These are phyloP conservation scores for Poeciliopsis turneri DNA, from an alignment of 2,797 vertebrate genomes.

Conservation along the genomic window DNA sequence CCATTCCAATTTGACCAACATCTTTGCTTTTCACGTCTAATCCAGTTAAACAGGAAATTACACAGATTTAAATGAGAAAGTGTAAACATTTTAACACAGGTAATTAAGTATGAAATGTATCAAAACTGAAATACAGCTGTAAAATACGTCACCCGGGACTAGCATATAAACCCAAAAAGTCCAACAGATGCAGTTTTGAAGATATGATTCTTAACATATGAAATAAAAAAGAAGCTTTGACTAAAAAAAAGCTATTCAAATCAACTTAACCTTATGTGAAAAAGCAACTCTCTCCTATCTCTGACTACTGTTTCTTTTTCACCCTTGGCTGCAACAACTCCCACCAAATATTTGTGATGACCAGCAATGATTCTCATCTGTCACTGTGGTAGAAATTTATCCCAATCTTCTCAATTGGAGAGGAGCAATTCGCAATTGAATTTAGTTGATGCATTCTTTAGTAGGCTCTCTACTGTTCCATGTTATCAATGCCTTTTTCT, in stretches of 20 bases:
- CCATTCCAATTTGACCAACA: conserved; percentile 49
- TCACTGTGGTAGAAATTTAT: neutral
- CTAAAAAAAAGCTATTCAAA: neutral
- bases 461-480: neutral
- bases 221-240: neutral
- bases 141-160: neutral
- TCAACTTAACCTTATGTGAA: neutral
- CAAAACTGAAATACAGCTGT: neutral
- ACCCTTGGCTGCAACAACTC: neutral
- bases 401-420: neutral
- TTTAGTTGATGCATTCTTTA: neutral
- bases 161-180: neutral
- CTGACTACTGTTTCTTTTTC: neutral
- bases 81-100: conserved; percentile 4
- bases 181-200: neutral
- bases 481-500: neutral
- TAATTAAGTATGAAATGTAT: neutral
- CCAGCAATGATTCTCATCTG: neutral
- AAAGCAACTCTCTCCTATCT: neutral
- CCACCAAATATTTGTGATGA: neutral
- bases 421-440: neutral
- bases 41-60: conserved; percentile 18
- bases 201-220: neutral
- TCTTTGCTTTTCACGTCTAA: conserved; percentile 28
- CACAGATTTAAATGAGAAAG: conserved; percentile 17